A percentile compares a stretch with the other conserved stretches of the same genome.
phyloP scores from a whole-genome alignment of 2,888 invertebrate species.

The Cerceris rybyensis region DNA sequence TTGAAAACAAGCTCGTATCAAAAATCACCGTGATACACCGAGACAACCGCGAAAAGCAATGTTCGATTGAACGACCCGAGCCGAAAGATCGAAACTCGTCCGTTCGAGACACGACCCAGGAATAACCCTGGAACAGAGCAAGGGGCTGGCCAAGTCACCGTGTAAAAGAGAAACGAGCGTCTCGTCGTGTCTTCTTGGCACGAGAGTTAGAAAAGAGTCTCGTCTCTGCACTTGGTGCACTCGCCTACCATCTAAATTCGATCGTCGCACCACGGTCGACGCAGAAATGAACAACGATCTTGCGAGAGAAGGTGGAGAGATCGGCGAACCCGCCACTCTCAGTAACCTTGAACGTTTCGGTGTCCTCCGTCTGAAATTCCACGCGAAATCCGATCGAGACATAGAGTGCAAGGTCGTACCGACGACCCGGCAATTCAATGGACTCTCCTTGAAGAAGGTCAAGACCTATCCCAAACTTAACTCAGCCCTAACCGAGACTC shows the following conservation, averaged over 20 bases:
- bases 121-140: conserved; percentile 58
- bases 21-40: no score
- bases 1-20: no score
- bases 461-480: no score
- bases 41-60: not conserved
- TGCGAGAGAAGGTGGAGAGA: conserved; percentile 53
- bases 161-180: conserved; percentile 48
- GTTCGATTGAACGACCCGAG: conserved; percentile 16
- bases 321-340: conserved; percentile 19
- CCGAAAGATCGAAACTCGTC: conserved; percentile 23
- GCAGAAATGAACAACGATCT: conserved; percentile 50
- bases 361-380: conserved; percentile 33
- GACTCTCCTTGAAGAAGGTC: no score
- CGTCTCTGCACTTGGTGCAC: conserved; percentile 46
- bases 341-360: conserved; percentile 52
- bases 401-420: conserved; percentile 45
- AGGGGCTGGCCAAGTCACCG: conserved; percentile 40
- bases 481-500: no score
- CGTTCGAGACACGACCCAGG: conserved; percentile 55
- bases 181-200: conserved; percentile 61
- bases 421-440: not conserved
- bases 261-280: conserved; percentile 53
- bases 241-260: conserved; percentile 63
- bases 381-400: conserved; percentile 7
- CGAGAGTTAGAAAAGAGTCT: conserved; percentile 43